Evolutionary conservation across 1,140 invertebrate species (phyloP).

Genomic region (Ganaspis sp.): DNA sequence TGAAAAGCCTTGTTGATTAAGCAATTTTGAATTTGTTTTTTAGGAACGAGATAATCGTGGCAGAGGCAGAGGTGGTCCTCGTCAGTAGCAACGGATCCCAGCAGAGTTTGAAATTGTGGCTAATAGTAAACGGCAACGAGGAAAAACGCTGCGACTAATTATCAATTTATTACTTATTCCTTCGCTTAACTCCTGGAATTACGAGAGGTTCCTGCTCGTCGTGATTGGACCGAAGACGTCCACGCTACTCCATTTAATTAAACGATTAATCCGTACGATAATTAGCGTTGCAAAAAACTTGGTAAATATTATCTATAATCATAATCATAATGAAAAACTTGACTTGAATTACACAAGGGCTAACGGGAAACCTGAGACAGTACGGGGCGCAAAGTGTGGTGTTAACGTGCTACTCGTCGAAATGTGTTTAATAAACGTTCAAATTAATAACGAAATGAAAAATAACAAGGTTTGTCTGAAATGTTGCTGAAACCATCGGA

Average conservation of each 20-base stretch:
- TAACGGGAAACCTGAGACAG: slow-evolving; percentile 35
- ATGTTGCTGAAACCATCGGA: slow-evolving; percentile 5
- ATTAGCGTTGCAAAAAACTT: slow-evolving; percentile 66
- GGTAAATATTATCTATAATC: slow-evolving; percentile 66
- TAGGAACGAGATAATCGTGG: slow-evolving; percentile 72
- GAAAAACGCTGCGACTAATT: slow-evolving; percentile 65
- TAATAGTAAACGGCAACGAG: slow-evolving; percentile 54
- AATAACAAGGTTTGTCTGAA: slow-evolving; percentile 40
- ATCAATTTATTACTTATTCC: slow-evolving; percentile 66
- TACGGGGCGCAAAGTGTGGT: slow-evolving; percentile 61
- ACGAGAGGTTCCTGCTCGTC: slow-evolving; percentile 55
- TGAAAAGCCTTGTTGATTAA: no score
- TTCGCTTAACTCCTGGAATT: slow-evolving; percentile 66
- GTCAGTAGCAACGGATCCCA: slow-evolving; percentile 70
- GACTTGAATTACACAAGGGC: slow-evolving; percentile 53
- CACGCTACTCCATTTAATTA: slow-evolving; percentile 58
- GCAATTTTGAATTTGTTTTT: slow-evolving; percentile 46
- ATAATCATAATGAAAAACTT: slow-evolving; percentile 59
- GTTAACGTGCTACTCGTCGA: slow-evolving; percentile 67
- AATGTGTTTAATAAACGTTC: slow-evolving; percentile 71
- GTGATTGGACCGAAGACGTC: slow-evolving; percentile 56
- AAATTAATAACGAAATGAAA: slow-evolving; percentile 56
- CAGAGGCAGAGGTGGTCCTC: slow-evolving; percentile 67
- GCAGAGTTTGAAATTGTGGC: slow-evolving; percentile 55
- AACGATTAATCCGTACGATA: slow-evolving; percentile 70